Base-by-base conservation (phyloP, 2,797 vertebrate genomes). In the Eulemur albifrons region DNA sequence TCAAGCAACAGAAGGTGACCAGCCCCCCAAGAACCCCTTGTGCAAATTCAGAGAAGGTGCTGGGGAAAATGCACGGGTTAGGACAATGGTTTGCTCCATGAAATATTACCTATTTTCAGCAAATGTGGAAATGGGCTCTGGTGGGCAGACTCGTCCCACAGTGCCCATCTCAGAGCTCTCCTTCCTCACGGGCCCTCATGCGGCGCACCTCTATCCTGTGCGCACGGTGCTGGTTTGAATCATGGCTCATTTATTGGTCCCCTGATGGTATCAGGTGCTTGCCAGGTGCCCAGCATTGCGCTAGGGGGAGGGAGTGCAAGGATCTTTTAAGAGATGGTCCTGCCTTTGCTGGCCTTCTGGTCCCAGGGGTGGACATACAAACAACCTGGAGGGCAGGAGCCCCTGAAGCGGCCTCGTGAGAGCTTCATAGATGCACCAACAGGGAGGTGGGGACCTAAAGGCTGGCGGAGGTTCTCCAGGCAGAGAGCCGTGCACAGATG, bases 321-420 rank as follows among this genome's bases (percentile, higher is more conserved):
- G 9, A 8, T 27, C 32, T 65, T n/a, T 65, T 32, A 38, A 38
- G 23, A 70, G 50, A 13, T 30, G 5, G 14, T 18, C 20, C 38
- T 45, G 17, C 23, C 50, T 30, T 57, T 2, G 0, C 57, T 35
- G 35, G 30, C 30, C 45, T 6, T 17, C 2, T 21, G 7, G 14
- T 4, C 5, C 23, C 13, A 2, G 6, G 20, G 32, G 23, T 15
- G 7, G 52, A 6, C 17, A 14, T 23, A 2, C 32, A n/a, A 18
- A 4, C 18, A 57, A 6, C 17, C 21, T 5, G 4, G 20, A 25
- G 21, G 32, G 4, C 15, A 30, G 61, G 72, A 48, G n/a, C 25
- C 4, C 30, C 15, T 12, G 65, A 69, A 20, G 67, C 18, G 0
- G 4, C 65, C 35, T 35, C 4, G 5, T 21, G 65, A 69, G n/a